Base-by-base conservation (phyloP, 1,140 invertebrate species). In the Pteromalus puparum region DNA sequence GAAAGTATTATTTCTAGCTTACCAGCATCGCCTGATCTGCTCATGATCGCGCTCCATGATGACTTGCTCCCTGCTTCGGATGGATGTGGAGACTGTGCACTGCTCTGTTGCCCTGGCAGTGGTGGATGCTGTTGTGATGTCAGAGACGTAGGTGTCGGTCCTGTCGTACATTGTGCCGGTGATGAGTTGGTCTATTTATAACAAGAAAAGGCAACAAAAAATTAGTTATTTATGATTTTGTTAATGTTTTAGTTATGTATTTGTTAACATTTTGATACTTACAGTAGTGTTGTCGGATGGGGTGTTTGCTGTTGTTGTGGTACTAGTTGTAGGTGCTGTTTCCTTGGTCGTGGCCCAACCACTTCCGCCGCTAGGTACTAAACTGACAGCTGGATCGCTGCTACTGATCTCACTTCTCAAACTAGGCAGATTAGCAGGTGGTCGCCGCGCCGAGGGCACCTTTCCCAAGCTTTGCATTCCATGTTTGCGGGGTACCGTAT, bases 381-480 rank as follows among this genome's bases (percentile, higher is more conserved):
- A 91, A 93, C 94, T 96, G 84, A 96, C 94, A 90, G 95, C 95
- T 90, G 95, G 96, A 92, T 96, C 95, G 93, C 95, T 96, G 89
- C 95, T 96, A 91, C 95, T 95, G 91, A 96, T 95, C 95, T 99
- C 98, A 93, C 97, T 98, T 95, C 98, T 99, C 93, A 99, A 94
- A 96, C 98, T 99, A 93, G 98, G 98, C 94, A 99, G 95, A 95
- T 99, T 98, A 92, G 97, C 98, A 93, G 98, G 98, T 94, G 98
- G 97, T 93, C 98, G 96, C 93, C 98, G 96, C 93, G 97, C 96
- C 93, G 96, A 97, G 92, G 97, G 97, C 94, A 99, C 97, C 96
- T 99, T 99, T 94, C 98, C 98, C 96, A 99, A 96, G 94, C 96
- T 97, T 97, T 99, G 98, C 96, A 99, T 97, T 95, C 98, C 98